Percentiles rank a stretch among this genome's conserved stretches.
Conservation (phyloP, 2,797 vertebrate species). For the Oreochromis mossambicus region DNA sequence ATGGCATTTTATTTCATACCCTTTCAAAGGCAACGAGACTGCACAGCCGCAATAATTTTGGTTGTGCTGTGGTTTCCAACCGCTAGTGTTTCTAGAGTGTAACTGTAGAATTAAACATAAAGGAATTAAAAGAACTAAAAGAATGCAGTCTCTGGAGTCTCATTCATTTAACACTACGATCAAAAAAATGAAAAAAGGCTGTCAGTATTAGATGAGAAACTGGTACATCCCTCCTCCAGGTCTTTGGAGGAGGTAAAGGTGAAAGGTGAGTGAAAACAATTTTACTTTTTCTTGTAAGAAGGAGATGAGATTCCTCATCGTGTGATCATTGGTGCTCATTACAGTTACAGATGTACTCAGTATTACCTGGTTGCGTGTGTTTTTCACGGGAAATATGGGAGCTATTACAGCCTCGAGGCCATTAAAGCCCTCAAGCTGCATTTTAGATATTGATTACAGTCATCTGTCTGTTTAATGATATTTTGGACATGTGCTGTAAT, state of each 20-base stretch:
- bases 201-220: neutral
- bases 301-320: neutral
- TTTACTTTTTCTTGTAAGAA: neutral
- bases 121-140: neutral
- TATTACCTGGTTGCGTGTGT: neutral
- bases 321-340: neutral
- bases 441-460: conserved; percentile 21
- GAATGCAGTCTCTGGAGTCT: neutral
- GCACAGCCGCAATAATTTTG: neutral
- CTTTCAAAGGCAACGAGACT: neutral
- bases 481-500: conserved; percentile 14
- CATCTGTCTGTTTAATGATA: conserved; percentile 22
- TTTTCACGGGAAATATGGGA: neutral
- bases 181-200: neutral
- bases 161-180: neutral
- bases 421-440: neutral
- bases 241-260: neutral
- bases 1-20: neutral
- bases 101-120: neutral
- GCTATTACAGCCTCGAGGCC: neutral
- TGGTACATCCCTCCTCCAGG: neutral
- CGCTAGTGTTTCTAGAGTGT: neutral
- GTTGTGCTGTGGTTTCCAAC: neutral
- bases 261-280: neutral
- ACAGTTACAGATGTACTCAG: neutral